Base-by-base conservation (phyloP, 2,113 vertebrate genomes). In the Otocyon megalotis region DNA sequence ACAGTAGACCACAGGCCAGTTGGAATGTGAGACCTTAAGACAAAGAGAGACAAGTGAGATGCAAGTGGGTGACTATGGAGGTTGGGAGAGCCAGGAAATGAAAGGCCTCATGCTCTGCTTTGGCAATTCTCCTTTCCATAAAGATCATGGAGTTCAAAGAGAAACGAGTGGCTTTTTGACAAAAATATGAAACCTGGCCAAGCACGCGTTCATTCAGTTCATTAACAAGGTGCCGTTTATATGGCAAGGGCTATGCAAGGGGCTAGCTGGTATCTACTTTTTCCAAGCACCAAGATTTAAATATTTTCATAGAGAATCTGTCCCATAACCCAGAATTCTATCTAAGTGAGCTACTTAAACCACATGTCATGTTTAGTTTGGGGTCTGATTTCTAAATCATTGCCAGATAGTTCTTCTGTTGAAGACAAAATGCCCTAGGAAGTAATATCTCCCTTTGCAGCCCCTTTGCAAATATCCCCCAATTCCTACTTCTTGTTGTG, bases 321-420 rank as follows among this genome's bases (percentile, higher is more conserved):
- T 12, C 35, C 37, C 37, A 43, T 50, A 77, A 63, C 56, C 48
- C n/a, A 83, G 22, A 56, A 53, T 69, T 74, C 67, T 69, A 76
- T n/a, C 74, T 79, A 71, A 93, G 24, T 60, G 74, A 96, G 48
- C 20, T 84, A 90, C 15, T 32, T 72, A 88, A 54, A 50, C 8
- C 48, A 54, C 11, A 7, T n/a, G 14, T 54, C n/a, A 53, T 37
- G 15, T 72, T 43, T 56, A 50, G 15, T 92, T 74, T 50, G 3
- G 60, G n/a, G 43, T 94, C 56, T 81, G 74, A 71, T 65, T 92
- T 95, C 60, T 92, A 80, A 86, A 90, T 87, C 53, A 54, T 62
- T 60, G 90, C 74, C 90, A 17, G 48, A 50, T 65, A 65, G 32
- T 50, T 94, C 85, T 90, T 71, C 80, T 92, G 53, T 69, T 26